Percentiles rank a stretch among this genome's conserved stretches.
These are phyloP conservation scores for Galaxias olidus DNA, from an alignment of 2,797 vertebrate species.

Conservation along the genomic window DNA sequence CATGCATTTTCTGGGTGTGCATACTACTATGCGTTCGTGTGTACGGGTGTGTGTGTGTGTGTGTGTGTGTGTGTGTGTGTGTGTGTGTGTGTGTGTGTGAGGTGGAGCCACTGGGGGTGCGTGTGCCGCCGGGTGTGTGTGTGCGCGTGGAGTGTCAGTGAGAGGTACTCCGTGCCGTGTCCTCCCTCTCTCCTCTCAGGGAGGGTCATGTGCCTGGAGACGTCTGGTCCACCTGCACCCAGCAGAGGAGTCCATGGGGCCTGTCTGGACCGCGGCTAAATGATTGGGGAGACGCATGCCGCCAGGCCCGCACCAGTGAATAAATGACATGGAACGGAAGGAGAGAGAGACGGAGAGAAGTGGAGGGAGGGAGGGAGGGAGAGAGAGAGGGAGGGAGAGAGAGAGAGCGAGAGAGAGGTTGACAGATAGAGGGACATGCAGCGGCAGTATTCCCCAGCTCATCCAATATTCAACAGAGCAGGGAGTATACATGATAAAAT, in stretches of 20 bases:
- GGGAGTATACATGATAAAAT: constrained; percentile 55
- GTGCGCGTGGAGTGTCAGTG: constrained; percentile 7
- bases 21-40: background rate
- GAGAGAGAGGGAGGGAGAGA: background rate
- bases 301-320: constrained; percentile 8
- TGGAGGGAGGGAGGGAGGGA: background rate
- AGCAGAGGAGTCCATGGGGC: no score
- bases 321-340: background rate
- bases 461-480: constrained; percentile 56
- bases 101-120: no score
- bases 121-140: constrained; percentile 11
- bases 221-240: no score
- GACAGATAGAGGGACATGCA: background rate
- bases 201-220: no score
- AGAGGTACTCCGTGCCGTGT: no score
- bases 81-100: constrained; percentile 11
- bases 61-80: constrained; percentile 19
- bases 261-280: no score
- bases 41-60: constrained; percentile 25
- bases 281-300: no score
- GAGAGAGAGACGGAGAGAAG: background rate
- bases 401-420: background rate
- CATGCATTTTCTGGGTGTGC: background rate
- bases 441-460: constrained; percentile 1
- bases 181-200: no score